Evolutionary conservation across 2,113 vertebrate species (phyloP), one percentile per base, ranked within the genome.

Genomic region (Seriola quinqueradiata): DNA sequence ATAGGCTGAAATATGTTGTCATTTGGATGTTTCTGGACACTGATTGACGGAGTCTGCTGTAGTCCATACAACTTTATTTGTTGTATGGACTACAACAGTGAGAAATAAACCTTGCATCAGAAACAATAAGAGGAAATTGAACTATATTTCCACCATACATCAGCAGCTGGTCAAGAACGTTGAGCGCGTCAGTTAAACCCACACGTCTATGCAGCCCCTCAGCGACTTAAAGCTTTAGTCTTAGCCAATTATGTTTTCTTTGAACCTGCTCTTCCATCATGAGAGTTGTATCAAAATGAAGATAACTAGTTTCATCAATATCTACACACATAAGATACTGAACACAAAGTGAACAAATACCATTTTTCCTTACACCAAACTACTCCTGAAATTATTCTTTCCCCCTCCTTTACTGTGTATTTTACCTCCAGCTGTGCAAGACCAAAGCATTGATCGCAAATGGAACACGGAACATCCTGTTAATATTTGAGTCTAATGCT

Each of bases 371-470:
- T 57, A 42, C 46, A 23, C 8, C n/a, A 19, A 61, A 44, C 58
- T 46, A 46, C 66, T 32, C 23, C 25, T 17, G 11, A 5, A 42
- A 12, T 32, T 74, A 48, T 57, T 48, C 34, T 48, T 69, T 54
- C 40, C 28, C 40, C 28, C 57, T 68, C 23, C 32, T 73, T 67
- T 72, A 42, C 19, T 58, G 28, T 34, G 38, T 28, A 36, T 78
- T 32, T 79, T 36, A 38, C 48, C 8, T 78, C 75, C 82, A 79
- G 63, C 75, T 79, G 64, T 69, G 82, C 25, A 19, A 57, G 50
- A 58, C 65, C 48, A 57, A 65, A 48, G 38, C 75, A 63, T 46
- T 61, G 25, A 63, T 78, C 50, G 8, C 25, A 59, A 65, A 42
- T 42, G 55, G 54, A 65, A 50, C 46, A 52, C 2, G 75, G 40